Conservation (phyloP, 1,140 invertebrate species). For the Scaptomyza montana region DNA sequence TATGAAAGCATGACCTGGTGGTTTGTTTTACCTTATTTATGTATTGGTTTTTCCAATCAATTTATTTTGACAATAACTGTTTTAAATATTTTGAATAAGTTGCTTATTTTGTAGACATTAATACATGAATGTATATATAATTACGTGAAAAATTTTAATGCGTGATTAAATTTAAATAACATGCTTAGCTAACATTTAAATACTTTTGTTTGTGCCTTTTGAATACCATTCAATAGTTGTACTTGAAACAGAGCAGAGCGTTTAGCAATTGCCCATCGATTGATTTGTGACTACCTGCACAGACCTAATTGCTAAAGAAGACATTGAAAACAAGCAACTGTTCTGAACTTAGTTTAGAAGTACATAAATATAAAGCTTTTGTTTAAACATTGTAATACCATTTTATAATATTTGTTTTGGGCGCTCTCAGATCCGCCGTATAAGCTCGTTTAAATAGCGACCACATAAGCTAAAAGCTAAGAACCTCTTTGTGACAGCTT, state of each 20-base stretch:
- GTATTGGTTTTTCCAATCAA: conserved; percentile 23
- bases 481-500: conserved; percentile 59
- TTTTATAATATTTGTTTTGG: conserved; percentile 8
- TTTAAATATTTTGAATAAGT: conserved; percentile 57
- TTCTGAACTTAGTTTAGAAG: conserved; percentile 37
- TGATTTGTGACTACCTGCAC: conserved; percentile 26
- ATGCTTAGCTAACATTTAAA: conserved; percentile 69
- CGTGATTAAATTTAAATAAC: conserved; percentile 45
- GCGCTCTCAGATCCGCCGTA: conserved; percentile 20
- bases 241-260: conserved; percentile 60
- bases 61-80: conserved; percentile 56
- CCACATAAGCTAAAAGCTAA: conserved; percentile 61
- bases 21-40: background rate
- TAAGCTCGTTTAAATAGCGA: conserved; percentile 60
- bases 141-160: conserved; percentile 26
- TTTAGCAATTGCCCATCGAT: conserved; percentile 32
- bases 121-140: conserved; percentile 58
- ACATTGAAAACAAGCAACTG: conserved; percentile 52
- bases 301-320: conserved; percentile 57
- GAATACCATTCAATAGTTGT: conserved; percentile 76
- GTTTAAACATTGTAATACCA: conserved; percentile 53
- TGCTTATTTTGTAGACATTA: conserved; percentile 52
- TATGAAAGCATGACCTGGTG: background rate
- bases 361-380: conserved; percentile 68
- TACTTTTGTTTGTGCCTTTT: conserved; percentile 65